Conservation (phyloP, 1,140 invertebrate species). For the Oryctes rhinoceros region DNA sequence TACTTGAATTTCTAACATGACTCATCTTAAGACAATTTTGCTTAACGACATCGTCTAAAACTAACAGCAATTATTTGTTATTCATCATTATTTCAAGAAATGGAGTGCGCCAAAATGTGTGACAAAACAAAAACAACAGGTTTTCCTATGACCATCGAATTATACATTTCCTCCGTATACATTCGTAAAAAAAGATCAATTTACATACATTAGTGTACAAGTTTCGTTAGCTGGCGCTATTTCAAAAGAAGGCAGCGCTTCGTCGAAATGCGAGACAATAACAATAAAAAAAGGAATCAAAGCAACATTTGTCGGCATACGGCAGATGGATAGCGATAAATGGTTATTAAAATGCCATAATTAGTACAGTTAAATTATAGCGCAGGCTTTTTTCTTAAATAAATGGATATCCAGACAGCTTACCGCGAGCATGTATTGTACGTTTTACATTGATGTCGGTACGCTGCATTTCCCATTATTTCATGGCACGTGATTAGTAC, state of each 20-base stretch:
- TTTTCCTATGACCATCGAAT: too few species aligned
- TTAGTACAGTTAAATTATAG: conserved; percentile 31
- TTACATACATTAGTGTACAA: too few species aligned
- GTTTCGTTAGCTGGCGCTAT: neutral
- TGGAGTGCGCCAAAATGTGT: too few species aligned
- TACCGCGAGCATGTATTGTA: neutral
- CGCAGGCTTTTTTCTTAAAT: neutral
- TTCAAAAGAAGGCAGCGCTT: neutral
- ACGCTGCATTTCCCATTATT: conserved; percentile 14
- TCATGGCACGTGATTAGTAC: conserved; percentile 1
- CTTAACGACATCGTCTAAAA: too few species aligned
- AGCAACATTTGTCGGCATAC: conserved; percentile 13
- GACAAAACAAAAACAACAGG: too few species aligned
- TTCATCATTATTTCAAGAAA: too few species aligned
- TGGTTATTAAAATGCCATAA: conserved; percentile 16
- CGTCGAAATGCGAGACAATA: neutral
- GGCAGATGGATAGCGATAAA: conserved; percentile 1
- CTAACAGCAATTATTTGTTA: too few species aligned
- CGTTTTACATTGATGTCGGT: neutral
- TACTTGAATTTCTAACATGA: too few species aligned
- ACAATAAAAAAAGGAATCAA: neutral
- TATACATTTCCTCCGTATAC: too few species aligned
- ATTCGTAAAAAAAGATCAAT: too few species aligned
- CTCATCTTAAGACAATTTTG: too few species aligned
- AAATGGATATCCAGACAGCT: conserved; percentile 19